phyloP scores from a whole-genome alignment of 2,888 invertebrate genomes.

The Axea sp. region DNA sequence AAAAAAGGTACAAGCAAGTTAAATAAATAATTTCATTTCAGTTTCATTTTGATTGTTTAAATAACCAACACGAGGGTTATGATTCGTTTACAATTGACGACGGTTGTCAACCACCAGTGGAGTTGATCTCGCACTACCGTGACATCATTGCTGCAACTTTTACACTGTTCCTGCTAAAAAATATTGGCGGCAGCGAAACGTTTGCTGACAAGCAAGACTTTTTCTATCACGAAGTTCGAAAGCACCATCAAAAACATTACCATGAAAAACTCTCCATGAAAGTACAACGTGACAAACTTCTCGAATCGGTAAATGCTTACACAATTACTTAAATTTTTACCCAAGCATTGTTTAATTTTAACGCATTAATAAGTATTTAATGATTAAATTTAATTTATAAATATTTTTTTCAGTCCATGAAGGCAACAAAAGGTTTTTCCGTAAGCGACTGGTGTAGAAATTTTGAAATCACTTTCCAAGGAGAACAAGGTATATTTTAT shows the following conservation, averaged over 20 bases:
- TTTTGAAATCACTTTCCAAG: conserved; percentile 94
- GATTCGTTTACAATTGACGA: conserved; percentile 91
- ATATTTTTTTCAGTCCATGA: conserved; percentile 83
- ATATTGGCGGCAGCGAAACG: conserved; percentile 96
- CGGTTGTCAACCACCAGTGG: conserved; percentile 92
- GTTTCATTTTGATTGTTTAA: conserved; percentile 84
- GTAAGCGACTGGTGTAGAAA: conserved; percentile 97
- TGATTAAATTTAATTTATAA: neutral
- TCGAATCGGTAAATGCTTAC: conserved; percentile 84
- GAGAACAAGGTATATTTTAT: conserved; percentile 92
- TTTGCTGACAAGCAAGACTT: conserved; percentile 89
- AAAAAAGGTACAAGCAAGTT: too few species aligned
- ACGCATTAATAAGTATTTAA: too few species aligned
- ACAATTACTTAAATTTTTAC: conserved; percentile 10
- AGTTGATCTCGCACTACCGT: conserved; percentile 89
- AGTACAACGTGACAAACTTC: conserved; percentile 88
- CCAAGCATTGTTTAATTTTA: too few species aligned
- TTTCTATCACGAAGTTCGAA: conserved; percentile 87
- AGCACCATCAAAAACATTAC: conserved; percentile 91
- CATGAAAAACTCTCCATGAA: conserved; percentile 92
- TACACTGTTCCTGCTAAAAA: conserved; percentile 93
- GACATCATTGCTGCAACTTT: conserved; percentile 96
- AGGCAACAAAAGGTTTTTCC: conserved; percentile 90
- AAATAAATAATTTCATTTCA: conserved; percentile 72
- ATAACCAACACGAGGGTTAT: conserved; percentile 81